Conservation (phyloP, 2,888 invertebrate genomes). For the Perdita meconis region DNA sequence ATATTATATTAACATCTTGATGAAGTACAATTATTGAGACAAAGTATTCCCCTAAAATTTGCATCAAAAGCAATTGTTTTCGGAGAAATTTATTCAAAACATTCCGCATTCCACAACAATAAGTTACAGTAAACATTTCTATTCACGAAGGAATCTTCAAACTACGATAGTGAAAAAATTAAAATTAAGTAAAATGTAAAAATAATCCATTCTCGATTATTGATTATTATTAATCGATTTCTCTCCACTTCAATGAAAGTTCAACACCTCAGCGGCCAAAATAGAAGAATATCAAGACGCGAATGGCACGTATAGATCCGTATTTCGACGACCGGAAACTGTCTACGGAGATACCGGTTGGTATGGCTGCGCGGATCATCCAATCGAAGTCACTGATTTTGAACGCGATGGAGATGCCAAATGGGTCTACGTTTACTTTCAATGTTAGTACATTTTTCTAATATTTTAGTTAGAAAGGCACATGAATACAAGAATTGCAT, state of each 20-base stretch:
- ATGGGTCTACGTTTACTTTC: constrained; percentile 80
- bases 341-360: constrained; percentile 79
- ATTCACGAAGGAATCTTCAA: no score
- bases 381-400: constrained; percentile 49
- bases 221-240: not conserved
- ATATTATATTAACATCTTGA: no score
- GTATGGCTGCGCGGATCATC: constrained; percentile 77
- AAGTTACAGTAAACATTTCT: no score
- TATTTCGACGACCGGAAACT: constrained; percentile 65
- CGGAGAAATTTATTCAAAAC: no score
- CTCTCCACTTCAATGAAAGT: constrained; percentile 41
- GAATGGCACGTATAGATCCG: constrained; percentile 33
- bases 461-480: not conserved
- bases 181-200: no score
- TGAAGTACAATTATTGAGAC: no score
- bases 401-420: constrained; percentile 62
- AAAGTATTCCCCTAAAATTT: no score
- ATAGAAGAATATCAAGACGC: constrained; percentile 11
- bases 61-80: no score
- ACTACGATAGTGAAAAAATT: no score
- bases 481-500: no score
- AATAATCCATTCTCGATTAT: not conserved
- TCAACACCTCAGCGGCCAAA: constrained; percentile 55
- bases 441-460: constrained; percentile 75
- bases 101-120: no score